Base-by-base conservation (phyloP, 2,888 invertebrate genomes). In the Diploptera punctata region DNA sequence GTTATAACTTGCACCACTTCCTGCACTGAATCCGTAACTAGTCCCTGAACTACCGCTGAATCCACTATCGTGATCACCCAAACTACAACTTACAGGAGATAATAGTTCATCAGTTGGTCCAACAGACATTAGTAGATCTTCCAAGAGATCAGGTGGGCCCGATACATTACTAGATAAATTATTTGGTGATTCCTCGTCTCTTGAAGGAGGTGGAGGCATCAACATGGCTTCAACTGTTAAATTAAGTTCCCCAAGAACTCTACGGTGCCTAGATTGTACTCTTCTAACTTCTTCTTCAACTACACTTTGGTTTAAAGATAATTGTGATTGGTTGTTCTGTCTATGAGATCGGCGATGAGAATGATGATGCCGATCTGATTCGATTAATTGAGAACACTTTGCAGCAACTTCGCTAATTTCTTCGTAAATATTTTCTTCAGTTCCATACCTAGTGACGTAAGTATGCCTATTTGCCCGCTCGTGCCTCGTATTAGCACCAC, bases 141-240 rank as follows among this genome's bases (percentile, higher is more conserved):
- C 81, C 26, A 65, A 16, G 7, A 47, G 38, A 26, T 47, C 44
- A n/a, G 65, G 65, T 0, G 65, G 26, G n/a, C 26, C 44, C n/a
- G 26, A 16, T 3, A 26, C 65, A 3, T 43, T 65, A 21, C 9
- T 62, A 3, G 38, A 38, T 21, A 21, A 43, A 29, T 31, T n/a
- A 16, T 26, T n/a, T 13, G 24, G 13, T 2, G 38, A 10, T 76
- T 44, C 73, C 21, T 75, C 75, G 38, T 73, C 68, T 18, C 75
- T 54, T 70, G 72, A 29, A 71, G 74, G 73, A 61, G 67, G 71
- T 69, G 54, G 89, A 88, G 94, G 95, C 95, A 95, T 95, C 76
- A 95, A 83, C 94, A 95, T 94, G 60, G 93, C 94, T 84, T 95
- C 95, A 57, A 93, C 93, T 78, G 94, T 93, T 74, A 95, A 87